phyloP scores from a whole-genome alignment of 2,797 vertebrate genomes.

The Sarcoramphus papa region DNA sequence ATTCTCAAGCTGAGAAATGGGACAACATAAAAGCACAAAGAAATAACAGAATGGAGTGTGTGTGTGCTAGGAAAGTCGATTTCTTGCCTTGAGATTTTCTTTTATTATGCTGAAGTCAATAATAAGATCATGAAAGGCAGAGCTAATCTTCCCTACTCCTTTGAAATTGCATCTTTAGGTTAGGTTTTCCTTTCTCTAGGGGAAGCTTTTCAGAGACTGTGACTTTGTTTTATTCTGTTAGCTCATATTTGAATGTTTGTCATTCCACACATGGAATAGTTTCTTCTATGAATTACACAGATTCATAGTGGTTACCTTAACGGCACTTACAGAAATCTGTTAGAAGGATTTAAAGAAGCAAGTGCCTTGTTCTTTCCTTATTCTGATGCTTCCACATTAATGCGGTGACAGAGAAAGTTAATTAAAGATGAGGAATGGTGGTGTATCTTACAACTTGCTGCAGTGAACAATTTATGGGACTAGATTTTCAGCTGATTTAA shows the following conservation, averaged over 20 bases:
- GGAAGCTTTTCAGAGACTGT: not conserved
- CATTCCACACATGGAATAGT: not conserved
- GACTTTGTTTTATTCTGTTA: not conserved
- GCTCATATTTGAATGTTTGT: not conserved
- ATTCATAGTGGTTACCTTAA: not conserved
- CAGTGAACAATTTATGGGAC: not conserved
- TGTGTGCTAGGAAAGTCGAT: not conserved
- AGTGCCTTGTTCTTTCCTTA: not conserved
- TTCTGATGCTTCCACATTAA: not conserved
- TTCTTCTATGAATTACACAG: not conserved
- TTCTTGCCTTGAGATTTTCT: not conserved
- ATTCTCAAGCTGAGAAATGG: not conserved
- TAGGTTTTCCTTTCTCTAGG: not conserved
- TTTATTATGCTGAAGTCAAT: not conserved
- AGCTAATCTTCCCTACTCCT: not conserved
- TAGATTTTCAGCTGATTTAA: conserved; percentile 12
- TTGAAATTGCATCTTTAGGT: conserved; percentile 1
- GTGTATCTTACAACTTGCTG: not conserved
- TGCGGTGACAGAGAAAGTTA: not conserved
- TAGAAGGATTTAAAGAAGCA: not conserved
- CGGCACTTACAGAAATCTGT: not conserved
- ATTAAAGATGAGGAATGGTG: not conserved
- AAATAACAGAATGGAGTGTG: not conserved
- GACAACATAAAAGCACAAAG: conserved; percentile 3
- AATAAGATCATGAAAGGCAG: conserved; percentile 3